Percentiles rank a stretch among this genome's conserved stretches.
phyloP scores from a whole-genome alignment of 2,113 vertebrate species.

The Chaenogobius annularis region DNA sequence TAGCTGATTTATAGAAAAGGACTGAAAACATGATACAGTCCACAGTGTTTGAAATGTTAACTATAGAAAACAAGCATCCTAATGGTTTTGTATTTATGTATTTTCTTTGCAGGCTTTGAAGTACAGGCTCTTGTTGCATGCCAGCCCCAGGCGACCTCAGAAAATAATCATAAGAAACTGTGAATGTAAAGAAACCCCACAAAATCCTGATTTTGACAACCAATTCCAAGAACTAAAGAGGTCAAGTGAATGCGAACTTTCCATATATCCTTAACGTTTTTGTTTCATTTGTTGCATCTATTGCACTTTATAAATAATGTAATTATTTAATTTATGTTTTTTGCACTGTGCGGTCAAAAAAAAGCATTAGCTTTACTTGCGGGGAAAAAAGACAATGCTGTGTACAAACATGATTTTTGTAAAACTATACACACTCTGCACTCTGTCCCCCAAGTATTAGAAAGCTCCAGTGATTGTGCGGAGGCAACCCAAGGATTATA shows the following conservation, averaged over 20 bases:
- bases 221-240: conserved; percentile 25
- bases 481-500: not conserved
- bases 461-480: not conserved
- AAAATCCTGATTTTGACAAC: conserved; percentile 48
- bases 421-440: not conserved
- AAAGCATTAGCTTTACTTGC: too few species aligned
- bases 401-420: not conserved
- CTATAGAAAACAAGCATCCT: conserved; percentile 75
- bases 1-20: conserved; percentile 38
- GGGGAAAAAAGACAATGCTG: not conserved
- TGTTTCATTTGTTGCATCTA: not conserved
- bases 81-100: conserved; percentile 79
- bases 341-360: too few species aligned
- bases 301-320: not conserved
- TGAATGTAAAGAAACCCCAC: conserved; percentile 45
- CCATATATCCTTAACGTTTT: too few species aligned
- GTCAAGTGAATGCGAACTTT: conserved; percentile 13
- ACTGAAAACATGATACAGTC: conserved; percentile 65
- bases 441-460: not conserved
- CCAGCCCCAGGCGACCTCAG: conserved; percentile 47
- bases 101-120: conserved; percentile 77
- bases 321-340: too few species aligned
- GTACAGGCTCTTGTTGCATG: conserved; percentile 56
- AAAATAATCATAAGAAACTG: conserved; percentile 24
- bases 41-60: conserved; percentile 76